Evolutionary conservation across 35 echinoderm and acorn worm genomes (phyloP), one percentile per base, ranked within the genome.

Genomic region (Hemicentrotus pulcherrimus): DNA sequence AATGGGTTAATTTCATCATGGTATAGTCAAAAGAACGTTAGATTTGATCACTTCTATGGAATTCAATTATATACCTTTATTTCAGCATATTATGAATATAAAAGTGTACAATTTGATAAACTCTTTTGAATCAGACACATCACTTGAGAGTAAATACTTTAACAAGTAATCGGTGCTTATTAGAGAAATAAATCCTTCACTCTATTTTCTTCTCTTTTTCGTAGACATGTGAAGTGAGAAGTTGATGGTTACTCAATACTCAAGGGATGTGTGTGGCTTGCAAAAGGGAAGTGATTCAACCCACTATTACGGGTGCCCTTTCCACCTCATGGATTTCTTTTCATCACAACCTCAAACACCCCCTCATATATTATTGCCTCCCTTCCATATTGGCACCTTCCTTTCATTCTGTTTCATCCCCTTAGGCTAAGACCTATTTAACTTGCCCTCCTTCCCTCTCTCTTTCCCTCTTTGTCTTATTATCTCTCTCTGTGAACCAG

Each of bases 221-320:
- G 19, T 78, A 8, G 65, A 78, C 19, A 78, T 78, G 22, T 78
- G 19, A 78, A 78, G 65, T 78, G 65, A 78, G n/a, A 78, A 78
- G 65, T 78, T 78, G 4, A 78, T 78, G 65, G 65, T 78, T 78
- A 78, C 24, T 78, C 65, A 78, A 28, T n/a, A 78, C 65, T 18
- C 65, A 78, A 5, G 65, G 65, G 65, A 78, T 78, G 65, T 78
- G 19, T 22, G 65, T 78, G 65, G 65, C 65, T 78, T 78, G 65
- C 65, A 78, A 78, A 78, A 78, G 65, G 65, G 65, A 78, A 78
- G 65, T 78, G 65, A 78, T 78, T 78, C 65, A 78, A 28, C 65
- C 19, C 65, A 78, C 18, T 78, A 78, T 78, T 78, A 78, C 65
- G 65, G 19, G 65, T 78, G 65, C 65, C 65, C 65, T 78, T 78